Base-by-base conservation (phyloP, 2,888 invertebrate genomes). In the Pegoplata infirma region DNA sequence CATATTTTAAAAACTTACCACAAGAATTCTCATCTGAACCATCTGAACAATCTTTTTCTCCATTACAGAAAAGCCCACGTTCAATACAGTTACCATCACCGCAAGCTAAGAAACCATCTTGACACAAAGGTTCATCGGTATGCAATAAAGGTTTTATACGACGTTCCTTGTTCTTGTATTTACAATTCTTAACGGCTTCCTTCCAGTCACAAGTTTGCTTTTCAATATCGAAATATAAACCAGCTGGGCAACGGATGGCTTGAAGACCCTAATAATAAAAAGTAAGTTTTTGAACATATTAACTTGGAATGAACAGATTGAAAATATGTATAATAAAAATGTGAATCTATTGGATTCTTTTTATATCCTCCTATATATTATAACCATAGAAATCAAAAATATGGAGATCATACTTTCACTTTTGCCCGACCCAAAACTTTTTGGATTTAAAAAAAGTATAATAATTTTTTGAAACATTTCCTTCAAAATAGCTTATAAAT, bases 201-300 rank as follows among this genome's bases (percentile, higher is more conserved):
- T 96, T 97, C 97, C 97, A 97, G 88, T 97, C 97, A 87, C 97
- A 97, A 2, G 97, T 97, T 90, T 97, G 97, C 89, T 97, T 96
- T 88, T 97, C 97, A 86, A 97, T 96, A 89, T 97, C 97, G 90
- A 97, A 97, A 90, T 92, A 97, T 84, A 97, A 91, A 90, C 97
- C 97, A 69, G 97, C 96, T 47, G 97, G 97, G 88, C 97, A 97
- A 89, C 97, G 94, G 86, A 97, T 96, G 25, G 96, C 97, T 93
- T 97, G 96, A 61, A 97, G 93, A 87, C 97, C 97, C 95, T 96
- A 90, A 47, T 47, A 58, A 10, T 14, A 25, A 56, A 64, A 69
- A 32, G 23, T 5, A 7, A 32, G 12, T 10, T 32, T 32, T 5
- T 28, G 32, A 6, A 23, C 23, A n/a, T n/a, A n/a, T n/a, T n/a